These are phyloP conservation scores for Chionis minor DNA, from an alignment of 2,113 vertebrate genomes.

Conservation along the genomic window DNA sequence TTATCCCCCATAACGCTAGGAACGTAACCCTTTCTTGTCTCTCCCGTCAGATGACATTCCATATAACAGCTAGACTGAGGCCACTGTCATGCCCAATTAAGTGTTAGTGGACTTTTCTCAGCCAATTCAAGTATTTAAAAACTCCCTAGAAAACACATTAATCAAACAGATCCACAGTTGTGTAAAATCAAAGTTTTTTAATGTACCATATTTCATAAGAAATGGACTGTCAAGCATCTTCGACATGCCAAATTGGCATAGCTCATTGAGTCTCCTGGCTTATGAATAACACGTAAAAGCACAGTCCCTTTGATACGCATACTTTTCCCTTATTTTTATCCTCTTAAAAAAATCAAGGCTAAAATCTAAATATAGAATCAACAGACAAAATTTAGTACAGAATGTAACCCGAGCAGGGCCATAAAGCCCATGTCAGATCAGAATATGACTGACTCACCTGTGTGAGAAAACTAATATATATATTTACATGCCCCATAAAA, in stretches of 20 bases:
- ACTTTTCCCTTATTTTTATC: not conserved
- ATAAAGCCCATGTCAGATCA: constrained; percentile 11
- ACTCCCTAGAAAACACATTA: constrained; percentile 52
- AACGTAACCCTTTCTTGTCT: constrained; percentile 25
- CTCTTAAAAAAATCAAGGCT: not conserved
- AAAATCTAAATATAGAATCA: constrained; percentile 32
- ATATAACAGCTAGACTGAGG: not conserved
- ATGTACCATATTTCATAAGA: constrained; percentile 35
- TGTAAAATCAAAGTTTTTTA: constrained; percentile 44
- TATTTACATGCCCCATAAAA: constrained; percentile 39
- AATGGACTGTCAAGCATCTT: constrained; percentile 29
- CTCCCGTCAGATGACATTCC: not conserved
- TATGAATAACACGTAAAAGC: not conserved
- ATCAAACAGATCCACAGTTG: not conserved
- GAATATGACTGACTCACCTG: not conserved
- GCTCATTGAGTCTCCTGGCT: constrained; percentile 5
- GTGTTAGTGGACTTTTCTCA: constrained; percentile 25
- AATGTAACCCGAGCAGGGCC: constrained; percentile 1
- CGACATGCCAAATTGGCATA: not conserved
- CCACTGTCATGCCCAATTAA: constrained; percentile 26
- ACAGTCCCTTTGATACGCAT: not conserved
- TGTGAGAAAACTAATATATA: not conserved
- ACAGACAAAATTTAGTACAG: not conserved
- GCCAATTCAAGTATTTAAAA: constrained; percentile 41
- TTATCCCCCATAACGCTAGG: constrained; percentile 14